A percentile compares a stretch with the other conserved stretches of the same genome.
Conservation (phyloP, 2,113 vertebrate species). For the Stigmatopora nigra region DNA sequence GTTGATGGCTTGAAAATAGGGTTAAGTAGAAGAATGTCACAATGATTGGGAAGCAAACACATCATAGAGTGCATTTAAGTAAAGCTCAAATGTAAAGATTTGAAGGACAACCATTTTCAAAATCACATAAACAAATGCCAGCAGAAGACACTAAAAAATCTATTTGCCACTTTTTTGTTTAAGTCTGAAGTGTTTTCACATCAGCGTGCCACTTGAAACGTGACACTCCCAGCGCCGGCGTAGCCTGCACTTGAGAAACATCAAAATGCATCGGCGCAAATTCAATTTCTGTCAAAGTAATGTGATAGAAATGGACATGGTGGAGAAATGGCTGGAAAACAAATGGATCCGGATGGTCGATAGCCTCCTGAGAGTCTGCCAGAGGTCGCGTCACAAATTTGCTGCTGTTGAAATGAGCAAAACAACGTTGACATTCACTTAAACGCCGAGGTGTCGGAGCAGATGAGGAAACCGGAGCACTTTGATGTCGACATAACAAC, state of each 20-base stretch:
- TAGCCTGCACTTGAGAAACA: slow-evolving; percentile 61
- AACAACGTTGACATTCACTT: slow-evolving; percentile 34
- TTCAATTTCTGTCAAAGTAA: slow-evolving; percentile 70
- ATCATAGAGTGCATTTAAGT: slow-evolving; percentile 23
- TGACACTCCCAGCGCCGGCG: slow-evolving; percentile 55
- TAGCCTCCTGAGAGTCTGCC: slow-evolving; percentile 57
- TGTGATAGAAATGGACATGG: slow-evolving; percentile 68
- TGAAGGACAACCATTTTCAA: slow-evolving; percentile 7
- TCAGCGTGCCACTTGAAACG: slow-evolving; percentile 52
- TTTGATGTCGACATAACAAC: slow-evolving; percentile 13
- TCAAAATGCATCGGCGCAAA: slow-evolving; percentile 68
- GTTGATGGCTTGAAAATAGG: slow-evolving; percentile 9
- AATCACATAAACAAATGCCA: slow-evolving; percentile 30
- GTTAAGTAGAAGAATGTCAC: slow-evolving; percentile 18
- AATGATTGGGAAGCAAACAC: slow-evolving; percentile 29
- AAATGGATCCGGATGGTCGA: slow-evolving; percentile 61
- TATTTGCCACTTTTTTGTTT: slow-evolving; percentile 40
- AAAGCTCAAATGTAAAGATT: background rate
- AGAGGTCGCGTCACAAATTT: slow-evolving; percentile 48
- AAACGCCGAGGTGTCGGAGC: slow-evolving; percentile 25
- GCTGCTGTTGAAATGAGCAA: slow-evolving; percentile 22
- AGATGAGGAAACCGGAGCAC: slow-evolving; percentile 4
- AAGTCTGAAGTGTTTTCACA: slow-evolving; percentile 50
- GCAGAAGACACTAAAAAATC: slow-evolving; percentile 33
- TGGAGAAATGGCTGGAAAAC: slow-evolving; percentile 62